Evolutionary conservation across 1,140 invertebrate genomes (phyloP), one percentile per base, ranked within the genome.

Genomic region (Halictus rubicundus): DNA sequence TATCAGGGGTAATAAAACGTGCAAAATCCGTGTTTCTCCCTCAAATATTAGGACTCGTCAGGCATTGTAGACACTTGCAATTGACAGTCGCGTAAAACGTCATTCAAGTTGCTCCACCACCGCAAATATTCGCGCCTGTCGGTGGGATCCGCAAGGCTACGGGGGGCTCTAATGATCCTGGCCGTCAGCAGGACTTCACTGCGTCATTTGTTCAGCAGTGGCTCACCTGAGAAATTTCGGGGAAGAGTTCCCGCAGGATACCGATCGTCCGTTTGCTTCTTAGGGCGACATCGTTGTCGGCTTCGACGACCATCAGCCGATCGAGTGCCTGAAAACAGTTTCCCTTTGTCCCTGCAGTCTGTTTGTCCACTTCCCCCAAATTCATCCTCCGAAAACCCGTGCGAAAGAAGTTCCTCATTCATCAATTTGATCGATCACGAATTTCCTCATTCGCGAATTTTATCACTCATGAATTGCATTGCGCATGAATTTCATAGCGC

Each of bases 211-310:
- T 65, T 78, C 70, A 25, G 68, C 68, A 54, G 57, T 66, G 52
- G 83, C 90, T 93, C 95, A 96, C 96, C 95, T 96, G 95, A 77
- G 96, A 95, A 77, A 96, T 93, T 46, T 94, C 94, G n/a, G 96
- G 96, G 89, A 96, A 96, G 27, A 96, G 93, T 90, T 96, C 94
- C 68, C 96, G 93, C 61, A 96, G 94, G 87, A 96, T 94, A 86
- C 96, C 96, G 85, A 96, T 96, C 63, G 96, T 96, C 88, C 96
- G 93, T 91, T 96, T 96, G 90, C 95, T 95, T 87, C 96, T 94
- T 80, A 95, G 94, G 87, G 95, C 94, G 72, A 94, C 85, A 85
- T 94, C 89, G 87, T 91, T 92, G 85, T 94, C 93, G 65, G 86
- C 86, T 86, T 94, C 93, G 69, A 90, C 91, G 84, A 94, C 87